A percentile compares a stretch with the other conserved stretches of the same genome.
Conservation (phyloP, 2,888 invertebrate species). For the Tuberolachnus salignus region DNA sequence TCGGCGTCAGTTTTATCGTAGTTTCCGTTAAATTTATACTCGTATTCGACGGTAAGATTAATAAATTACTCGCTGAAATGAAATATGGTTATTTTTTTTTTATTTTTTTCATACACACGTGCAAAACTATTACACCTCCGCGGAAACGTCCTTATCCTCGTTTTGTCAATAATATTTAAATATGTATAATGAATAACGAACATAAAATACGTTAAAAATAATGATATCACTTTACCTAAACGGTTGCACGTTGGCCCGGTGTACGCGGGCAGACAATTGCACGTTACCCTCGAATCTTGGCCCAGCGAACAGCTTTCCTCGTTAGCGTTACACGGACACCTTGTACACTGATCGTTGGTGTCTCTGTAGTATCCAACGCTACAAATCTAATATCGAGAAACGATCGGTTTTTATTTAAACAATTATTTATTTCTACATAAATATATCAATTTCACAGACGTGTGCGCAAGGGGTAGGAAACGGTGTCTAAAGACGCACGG, state of each 20-base stretch:
- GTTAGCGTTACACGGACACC: constrained; percentile 80
- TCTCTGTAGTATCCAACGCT: constrained; percentile 75
- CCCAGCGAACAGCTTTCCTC: constrained; percentile 71
- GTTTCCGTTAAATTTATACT: background rate
- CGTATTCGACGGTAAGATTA: background rate
- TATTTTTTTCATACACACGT: background rate
- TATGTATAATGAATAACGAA: too few species aligned
- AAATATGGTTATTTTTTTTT: background rate
- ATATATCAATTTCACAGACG: too few species aligned
- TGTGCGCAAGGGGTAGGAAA: too few species aligned
- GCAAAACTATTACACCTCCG: background rate
- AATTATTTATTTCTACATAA: background rate
- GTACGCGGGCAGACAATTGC: constrained; percentile 75
- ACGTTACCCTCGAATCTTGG: constrained; percentile 69
- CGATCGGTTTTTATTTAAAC: background rate
- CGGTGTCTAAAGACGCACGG: too few species aligned
- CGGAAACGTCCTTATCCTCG: background rate
- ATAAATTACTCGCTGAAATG: background rate
- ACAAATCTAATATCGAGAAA: constrained; percentile 65
- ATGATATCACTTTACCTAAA: constrained; percentile 64
- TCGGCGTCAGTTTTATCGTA: background rate
- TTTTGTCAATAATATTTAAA: background rate
- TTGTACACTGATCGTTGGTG: constrained; percentile 68
- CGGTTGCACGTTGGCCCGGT: constrained; percentile 73
- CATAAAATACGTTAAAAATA: too few species aligned